A percentile compares a stretch with the other conserved stretches of the same genome.
phyloP scores from a whole-genome alignment of 2,797 vertebrate genomes.

The Numenius phaeopus region DNA sequence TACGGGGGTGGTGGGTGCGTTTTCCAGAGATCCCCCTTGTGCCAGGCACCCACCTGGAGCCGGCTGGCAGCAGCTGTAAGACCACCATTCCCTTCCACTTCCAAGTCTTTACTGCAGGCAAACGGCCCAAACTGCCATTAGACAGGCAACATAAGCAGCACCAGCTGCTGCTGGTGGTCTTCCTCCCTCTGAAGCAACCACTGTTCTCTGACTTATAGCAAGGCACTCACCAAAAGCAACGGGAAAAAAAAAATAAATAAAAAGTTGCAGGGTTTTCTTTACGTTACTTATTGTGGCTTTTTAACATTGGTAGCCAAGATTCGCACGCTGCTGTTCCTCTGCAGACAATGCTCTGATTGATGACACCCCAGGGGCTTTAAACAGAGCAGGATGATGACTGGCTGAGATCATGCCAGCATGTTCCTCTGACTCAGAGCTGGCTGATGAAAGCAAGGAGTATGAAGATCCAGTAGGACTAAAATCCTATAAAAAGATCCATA shows the following conservation, averaged over 20 bases:
- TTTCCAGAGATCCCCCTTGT: background rate
- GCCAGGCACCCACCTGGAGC: background rate
- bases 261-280: background rate
- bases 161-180: background rate
- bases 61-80: background rate
- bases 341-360: background rate
- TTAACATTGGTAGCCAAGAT: rapidly evolving
- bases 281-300: background rate
- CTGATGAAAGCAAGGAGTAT: background rate
- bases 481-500: background rate
- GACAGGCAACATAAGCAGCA: background rate
- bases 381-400: background rate
- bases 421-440: background rate
- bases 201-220: background rate
- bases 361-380: background rate
- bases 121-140: background rate
- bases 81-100: background rate
- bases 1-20: rapidly evolving
- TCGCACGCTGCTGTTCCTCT: background rate
- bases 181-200: background rate
- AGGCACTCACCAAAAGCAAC: background rate
- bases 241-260: background rate
- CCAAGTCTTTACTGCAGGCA: background rate
- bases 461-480: background rate
- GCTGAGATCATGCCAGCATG: background rate